Evolutionary conservation across 2,113 vertebrate genomes (phyloP).

Genomic region (Physeter macrocephalus): DNA sequence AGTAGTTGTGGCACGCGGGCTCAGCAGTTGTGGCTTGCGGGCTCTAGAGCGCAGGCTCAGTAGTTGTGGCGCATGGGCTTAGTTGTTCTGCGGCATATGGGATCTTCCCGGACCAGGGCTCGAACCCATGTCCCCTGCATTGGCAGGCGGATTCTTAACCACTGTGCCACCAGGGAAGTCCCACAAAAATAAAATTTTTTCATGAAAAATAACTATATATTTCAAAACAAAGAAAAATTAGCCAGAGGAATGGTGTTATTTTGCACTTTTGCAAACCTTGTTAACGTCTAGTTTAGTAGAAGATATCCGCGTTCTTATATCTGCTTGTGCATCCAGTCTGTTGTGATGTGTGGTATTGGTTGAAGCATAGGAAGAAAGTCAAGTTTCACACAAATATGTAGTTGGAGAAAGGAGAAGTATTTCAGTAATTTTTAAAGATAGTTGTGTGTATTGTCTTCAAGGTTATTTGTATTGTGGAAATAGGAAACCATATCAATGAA

Average conservation of each 20-base stretch:
- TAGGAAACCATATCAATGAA: neutral
- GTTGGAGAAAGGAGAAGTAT: neutral
- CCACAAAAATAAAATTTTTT: neutral
- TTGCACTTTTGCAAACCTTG: neutral
- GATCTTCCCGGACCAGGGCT: too few species aligned
- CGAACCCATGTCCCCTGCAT: too few species aligned
- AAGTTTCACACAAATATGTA: neutral
- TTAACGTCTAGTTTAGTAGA: neutral
- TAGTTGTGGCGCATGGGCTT: too few species aligned
- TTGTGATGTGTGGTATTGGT: neutral
- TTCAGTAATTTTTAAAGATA: neutral
- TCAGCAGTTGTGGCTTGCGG: too few species aligned
- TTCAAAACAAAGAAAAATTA: conserved; percentile 10
- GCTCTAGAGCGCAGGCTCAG: too few species aligned
- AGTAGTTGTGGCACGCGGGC: too few species aligned
- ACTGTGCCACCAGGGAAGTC: too few species aligned
- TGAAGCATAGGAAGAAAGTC: conserved; percentile 27
- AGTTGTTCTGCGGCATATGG: too few species aligned
- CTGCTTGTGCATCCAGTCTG: neutral
- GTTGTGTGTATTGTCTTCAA: conserved; percentile 6
- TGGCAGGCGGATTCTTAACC: too few species aligned
- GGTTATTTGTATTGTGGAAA: neutral
- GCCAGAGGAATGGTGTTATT: neutral
- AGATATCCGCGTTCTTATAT: neutral
- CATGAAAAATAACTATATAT: neutral